A percentile compares a stretch with the other conserved stretches of the same genome.
phyloP scores from a whole-genome alignment of 2,113 vertebrate genomes.

The Chrysemys picta region DNA sequence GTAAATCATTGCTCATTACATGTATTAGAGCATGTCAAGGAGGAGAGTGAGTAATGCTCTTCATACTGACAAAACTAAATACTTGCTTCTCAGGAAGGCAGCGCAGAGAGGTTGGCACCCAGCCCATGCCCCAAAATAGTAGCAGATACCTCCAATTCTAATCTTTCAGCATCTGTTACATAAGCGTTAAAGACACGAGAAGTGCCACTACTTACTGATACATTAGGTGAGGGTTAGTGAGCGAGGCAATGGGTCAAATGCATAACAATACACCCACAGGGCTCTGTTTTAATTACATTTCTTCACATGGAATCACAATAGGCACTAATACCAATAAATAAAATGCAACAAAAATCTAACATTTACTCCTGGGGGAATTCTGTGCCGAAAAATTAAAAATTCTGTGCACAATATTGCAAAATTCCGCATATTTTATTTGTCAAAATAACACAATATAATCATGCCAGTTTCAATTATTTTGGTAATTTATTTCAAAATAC shows the following conservation, averaged over 20 bases:
- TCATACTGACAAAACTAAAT: slow-evolving; percentile 19
- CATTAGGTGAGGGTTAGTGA: slow-evolving; percentile 4
- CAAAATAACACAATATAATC: neutral
- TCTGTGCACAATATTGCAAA: neutral
- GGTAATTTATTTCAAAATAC: neutral
- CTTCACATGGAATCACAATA: neutral
- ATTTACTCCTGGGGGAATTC: neutral
- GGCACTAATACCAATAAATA: neutral
- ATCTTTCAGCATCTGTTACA: slow-evolving; percentile 3
- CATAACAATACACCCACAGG: neutral
- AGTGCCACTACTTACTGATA: neutral
- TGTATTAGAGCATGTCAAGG: slow-evolving; percentile 10
- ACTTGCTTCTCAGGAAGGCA: slow-evolving; percentile 16
- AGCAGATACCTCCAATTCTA: slow-evolving; percentile 41
- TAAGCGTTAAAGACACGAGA: slow-evolving; percentile 29
- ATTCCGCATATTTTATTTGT: neutral
- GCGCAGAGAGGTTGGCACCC: slow-evolving; percentile 13
- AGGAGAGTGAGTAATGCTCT: slow-evolving; percentile 6
- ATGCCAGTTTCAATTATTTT: neutral
- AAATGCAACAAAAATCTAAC: neutral
- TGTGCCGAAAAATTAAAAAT: neutral
- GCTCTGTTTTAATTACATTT: neutral
- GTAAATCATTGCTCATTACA: slow-evolving; percentile 17
- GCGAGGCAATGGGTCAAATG: slow-evolving; percentile 38
- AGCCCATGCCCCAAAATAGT: slow-evolving; percentile 33